Conservation (phyloP, 2,888 invertebrate species). For the Sinhomidia bicolor region DNA sequence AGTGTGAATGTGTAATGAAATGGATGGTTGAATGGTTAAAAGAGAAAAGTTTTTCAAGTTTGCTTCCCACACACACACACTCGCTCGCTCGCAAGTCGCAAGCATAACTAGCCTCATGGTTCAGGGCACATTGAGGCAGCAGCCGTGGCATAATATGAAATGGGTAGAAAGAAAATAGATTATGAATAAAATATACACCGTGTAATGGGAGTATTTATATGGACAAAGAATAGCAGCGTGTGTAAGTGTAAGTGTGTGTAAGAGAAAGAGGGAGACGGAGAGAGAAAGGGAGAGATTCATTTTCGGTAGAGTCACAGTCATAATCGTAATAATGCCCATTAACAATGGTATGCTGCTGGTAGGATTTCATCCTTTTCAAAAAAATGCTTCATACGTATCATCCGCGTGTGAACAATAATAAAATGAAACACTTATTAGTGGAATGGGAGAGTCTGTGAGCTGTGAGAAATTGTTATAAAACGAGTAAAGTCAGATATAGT, state of each 20-base stretch:
- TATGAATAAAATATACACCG: constrained; percentile 40
- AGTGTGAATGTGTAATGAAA: constrained; percentile 40
- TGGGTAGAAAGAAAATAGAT: constrained; percentile 39
- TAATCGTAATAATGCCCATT: constrained; percentile 2
- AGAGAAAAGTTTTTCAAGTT: constrained; percentile 27
- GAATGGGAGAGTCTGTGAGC: too few species aligned
- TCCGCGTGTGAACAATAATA: constrained; percentile 36
- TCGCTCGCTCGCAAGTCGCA: neutral
- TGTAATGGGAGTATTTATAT: neutral
- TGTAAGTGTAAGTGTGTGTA: too few species aligned
- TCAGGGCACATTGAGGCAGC: neutral
- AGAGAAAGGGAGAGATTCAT: neutral
- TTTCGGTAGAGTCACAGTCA: neutral
- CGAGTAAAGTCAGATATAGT: too few species aligned
- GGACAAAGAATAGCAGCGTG: too few species aligned
- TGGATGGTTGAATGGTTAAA: constrained; percentile 15
- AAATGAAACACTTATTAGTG: neutral
- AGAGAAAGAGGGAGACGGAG: neutral
- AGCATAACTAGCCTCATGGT: neutral
- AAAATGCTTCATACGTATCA: neutral
- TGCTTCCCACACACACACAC: neutral
- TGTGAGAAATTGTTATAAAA: too few species aligned
- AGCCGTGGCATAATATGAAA: neutral
- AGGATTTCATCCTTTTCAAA: neutral
- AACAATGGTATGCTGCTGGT: constrained; percentile 6